These are phyloP conservation scores for Lapara coniferarum DNA, from an alignment of 2,888 invertebrate genomes.

Conservation along the genomic window DNA sequence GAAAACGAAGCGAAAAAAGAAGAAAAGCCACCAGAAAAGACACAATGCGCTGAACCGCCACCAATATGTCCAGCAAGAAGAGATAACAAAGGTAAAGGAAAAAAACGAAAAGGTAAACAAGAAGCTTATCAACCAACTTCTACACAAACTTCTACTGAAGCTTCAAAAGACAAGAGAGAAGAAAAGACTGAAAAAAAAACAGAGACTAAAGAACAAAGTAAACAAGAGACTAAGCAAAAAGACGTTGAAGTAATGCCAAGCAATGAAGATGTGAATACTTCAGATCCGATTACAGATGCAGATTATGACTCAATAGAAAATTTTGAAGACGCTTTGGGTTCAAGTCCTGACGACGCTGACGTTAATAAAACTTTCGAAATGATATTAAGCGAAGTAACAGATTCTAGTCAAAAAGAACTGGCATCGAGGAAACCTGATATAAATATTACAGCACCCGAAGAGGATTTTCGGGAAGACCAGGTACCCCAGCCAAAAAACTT, in stretches of 20 bases:
- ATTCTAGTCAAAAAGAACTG: constrained; percentile 33
- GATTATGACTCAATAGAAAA: constrained; percentile 70
- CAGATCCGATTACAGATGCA: constrained; percentile 33
- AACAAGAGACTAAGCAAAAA: constrained; percentile 51
- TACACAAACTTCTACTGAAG: constrained; percentile 34
- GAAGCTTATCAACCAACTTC: constrained; percentile 40
- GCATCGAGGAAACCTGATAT: constrained; percentile 61
- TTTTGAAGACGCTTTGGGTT: constrained; percentile 76
- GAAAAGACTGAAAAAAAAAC: constrained; percentile 52
- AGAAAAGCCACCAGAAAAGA: constrained; percentile 26
- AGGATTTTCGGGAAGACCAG: constrained; percentile 55
- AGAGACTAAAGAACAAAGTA: constrained; percentile 56
- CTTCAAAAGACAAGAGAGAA: constrained; percentile 41
- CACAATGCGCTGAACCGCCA: constrained; percentile 35
- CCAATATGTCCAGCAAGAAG: constrained; percentile 63
- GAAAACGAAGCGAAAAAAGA: constrained; percentile 26
- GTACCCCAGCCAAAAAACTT: constrained; percentile 82
- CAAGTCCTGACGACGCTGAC: constrained; percentile 62
- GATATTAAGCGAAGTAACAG: constrained; percentile 60
- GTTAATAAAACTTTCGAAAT: constrained; percentile 74
- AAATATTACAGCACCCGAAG: constrained; percentile 62
- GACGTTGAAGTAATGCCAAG: constrained; percentile 32
- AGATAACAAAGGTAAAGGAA: constrained; percentile 70
- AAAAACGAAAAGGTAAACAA: constrained; percentile 70
- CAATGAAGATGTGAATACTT: constrained; percentile 32